Evolutionary conservation across 23 tunicate species (phyloP), one percentile per base, ranked within the genome.

Genomic region (Oikopleura vanhoeffeni): DNA sequence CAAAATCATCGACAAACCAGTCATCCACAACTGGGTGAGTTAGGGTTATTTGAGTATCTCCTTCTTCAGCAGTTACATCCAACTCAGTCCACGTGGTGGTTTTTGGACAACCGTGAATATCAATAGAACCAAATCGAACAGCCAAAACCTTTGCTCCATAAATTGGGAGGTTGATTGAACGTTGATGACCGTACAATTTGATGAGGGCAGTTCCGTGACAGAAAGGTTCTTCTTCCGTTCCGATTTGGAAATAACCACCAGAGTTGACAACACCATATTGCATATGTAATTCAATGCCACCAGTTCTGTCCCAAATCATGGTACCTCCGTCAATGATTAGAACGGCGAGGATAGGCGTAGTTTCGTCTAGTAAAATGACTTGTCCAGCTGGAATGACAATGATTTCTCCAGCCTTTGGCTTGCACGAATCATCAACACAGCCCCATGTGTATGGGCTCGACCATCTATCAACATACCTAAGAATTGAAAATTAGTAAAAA

Each of bases 71-170:
- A 0, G 98, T 93, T 24, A n/a, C 71, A 0, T 85, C 85, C 24
- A 93, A 67, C 24, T 42, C 18, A 0, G 89, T 83, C 98, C 98
- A 93, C 0, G 94, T 83, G 57, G 42, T 38, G 39, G 76, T 40
- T 34, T 90, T 67, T 71, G 57, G 95, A 41, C 75, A 67, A 57
- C 98, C 98, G 87, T 93, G 98, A 84, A 93, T 77, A 28, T 90
- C 95, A 83, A 93, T 39, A 39, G 88, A 84, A 40, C 98, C 98
- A 34, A 90, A 67, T 49, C 98, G 85, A 4, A 90, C 89, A 41
- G 85, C 95, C 41, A 93, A 76, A 33, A 90, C 88, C 76, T 93
- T 93, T 0, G 98, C 95, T 40, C 98, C 98, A 83, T 93, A 93
- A 28, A 93, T 86, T n/a, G 98, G 98, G 0, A 93, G 91, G 40